These are phyloP conservation scores for Sula dactylatra DNA, from an alignment of 2,113 vertebrate genomes.

Conservation along the genomic window DNA sequence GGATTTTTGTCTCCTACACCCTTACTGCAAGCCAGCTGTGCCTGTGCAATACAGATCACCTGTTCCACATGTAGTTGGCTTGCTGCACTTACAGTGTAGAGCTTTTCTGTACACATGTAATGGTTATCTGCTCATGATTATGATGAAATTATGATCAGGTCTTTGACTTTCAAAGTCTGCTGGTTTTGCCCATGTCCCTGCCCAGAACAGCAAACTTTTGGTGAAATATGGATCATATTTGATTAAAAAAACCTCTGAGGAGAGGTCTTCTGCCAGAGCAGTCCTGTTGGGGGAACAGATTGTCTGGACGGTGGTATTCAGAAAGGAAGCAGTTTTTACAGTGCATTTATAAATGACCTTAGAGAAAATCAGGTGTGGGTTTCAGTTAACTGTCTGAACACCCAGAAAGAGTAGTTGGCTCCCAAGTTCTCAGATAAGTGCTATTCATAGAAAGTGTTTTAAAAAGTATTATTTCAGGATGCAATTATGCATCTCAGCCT, in stretches of 20 bases:
- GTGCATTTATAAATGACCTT: not conserved
- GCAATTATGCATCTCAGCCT: not conserved
- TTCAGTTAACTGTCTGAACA: not conserved
- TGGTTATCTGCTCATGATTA: not conserved
- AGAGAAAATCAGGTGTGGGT: not conserved
- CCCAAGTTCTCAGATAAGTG: not conserved
- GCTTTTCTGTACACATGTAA: not conserved
- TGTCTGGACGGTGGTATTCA: not conserved
- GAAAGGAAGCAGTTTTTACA: not conserved
- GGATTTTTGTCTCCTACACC: not conserved
- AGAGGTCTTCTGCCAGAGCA: not conserved
- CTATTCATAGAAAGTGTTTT: not conserved
- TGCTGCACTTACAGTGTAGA: not conserved
- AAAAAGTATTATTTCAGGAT: not conserved
- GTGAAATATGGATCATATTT: not conserved
- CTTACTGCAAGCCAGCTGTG: not conserved
- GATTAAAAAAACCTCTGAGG: not conserved
- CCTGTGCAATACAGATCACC: not conserved
- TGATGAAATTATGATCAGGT: accelerated
- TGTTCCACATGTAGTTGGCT: not conserved
- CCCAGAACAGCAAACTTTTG: not conserved
- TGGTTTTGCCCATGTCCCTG: not conserved
- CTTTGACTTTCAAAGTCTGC: not conserved
- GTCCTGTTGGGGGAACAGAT: not conserved
- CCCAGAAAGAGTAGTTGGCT: not conserved